These are phyloP conservation scores for Danio albolineatus DNA, from an alignment of 2,797 vertebrate species.

Conservation along the genomic window DNA sequence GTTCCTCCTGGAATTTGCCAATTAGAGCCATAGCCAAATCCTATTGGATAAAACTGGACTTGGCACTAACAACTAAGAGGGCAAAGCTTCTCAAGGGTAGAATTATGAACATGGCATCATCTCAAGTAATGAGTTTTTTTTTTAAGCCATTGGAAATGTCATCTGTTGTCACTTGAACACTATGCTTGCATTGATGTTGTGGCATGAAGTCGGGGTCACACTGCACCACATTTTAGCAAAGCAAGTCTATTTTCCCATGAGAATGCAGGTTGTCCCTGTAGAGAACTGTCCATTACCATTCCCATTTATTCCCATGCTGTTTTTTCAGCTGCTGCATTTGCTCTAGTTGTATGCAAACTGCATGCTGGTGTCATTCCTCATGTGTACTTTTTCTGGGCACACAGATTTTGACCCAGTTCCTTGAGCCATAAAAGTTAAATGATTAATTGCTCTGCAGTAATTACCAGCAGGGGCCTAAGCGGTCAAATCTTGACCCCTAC, in stretches of 20 bases:
- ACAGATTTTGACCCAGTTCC: background rate
- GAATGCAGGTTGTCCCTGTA: background rate
- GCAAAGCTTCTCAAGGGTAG: background rate
- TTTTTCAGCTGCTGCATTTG: background rate
- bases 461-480: background rate
- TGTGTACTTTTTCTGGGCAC: background rate
- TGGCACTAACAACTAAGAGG: background rate
- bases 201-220: background rate
- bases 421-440: background rate
- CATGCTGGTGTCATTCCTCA: background rate
- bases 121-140: background rate
- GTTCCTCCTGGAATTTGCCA: conserved; percentile 11
- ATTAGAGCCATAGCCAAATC: conserved; percentile 35
- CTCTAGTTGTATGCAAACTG: background rate
- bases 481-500: background rate
- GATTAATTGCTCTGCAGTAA: background rate
- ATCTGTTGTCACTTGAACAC: background rate
- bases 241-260: no score
- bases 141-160: background rate
- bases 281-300: background rate
- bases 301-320: background rate
- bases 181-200: background rate
- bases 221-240: background rate
- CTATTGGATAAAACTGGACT: background rate
- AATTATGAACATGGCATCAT: background rate